These are phyloP conservation scores for Gymnodraco acuticeps DNA, from an alignment of 2,797 vertebrate genomes.

Conservation along the genomic window DNA sequence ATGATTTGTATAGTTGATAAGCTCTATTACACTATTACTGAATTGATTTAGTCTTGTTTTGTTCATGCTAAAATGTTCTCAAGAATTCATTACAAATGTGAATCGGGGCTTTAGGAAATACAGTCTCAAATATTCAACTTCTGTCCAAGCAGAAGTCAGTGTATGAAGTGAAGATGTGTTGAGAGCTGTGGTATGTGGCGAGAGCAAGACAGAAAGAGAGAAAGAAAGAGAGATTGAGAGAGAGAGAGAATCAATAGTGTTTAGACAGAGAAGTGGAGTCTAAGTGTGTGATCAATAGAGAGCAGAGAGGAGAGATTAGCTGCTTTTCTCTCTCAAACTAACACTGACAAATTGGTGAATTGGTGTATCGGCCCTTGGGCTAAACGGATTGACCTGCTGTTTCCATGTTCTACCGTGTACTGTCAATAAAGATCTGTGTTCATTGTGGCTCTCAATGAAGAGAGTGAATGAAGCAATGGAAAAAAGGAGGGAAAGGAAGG, in stretches of 20 bases:
- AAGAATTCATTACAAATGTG: conserved; percentile 24
- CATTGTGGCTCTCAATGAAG: conserved; percentile 78
- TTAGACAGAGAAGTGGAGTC: conserved; percentile 91
- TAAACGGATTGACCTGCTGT: conserved; percentile 87
- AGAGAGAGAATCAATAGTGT: conserved; percentile 90
- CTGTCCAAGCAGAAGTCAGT: conserved; percentile 53
- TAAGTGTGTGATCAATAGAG: conserved; percentile 92
- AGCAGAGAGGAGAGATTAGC: conserved; percentile 88
- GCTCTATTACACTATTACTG: conserved; percentile 8
- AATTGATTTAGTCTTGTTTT: conserved; percentile 30
- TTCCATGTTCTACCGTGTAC: conserved; percentile 84
- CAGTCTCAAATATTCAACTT: conserved; percentile 45
- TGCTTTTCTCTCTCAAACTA: conserved; percentile 88
- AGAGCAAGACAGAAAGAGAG: conserved; percentile 63
- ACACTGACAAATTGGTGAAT: conserved; percentile 88
- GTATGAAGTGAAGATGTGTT: conserved; percentile 60
- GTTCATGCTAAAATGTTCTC: conserved; percentile 17
- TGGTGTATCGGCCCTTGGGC: conserved; percentile 87
- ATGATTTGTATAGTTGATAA: conserved; percentile 39
- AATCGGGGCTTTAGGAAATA: conserved; percentile 23
- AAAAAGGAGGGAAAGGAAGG: conserved; percentile 31
- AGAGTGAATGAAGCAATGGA: conserved; percentile 69
- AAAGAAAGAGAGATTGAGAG: conserved; percentile 78
- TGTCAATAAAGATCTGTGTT: conserved; percentile 86
- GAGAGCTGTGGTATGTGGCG: conserved; percentile 71